Conservation (phyloP, 2,113 vertebrate species). For the Clarias gariepinus region DNA sequence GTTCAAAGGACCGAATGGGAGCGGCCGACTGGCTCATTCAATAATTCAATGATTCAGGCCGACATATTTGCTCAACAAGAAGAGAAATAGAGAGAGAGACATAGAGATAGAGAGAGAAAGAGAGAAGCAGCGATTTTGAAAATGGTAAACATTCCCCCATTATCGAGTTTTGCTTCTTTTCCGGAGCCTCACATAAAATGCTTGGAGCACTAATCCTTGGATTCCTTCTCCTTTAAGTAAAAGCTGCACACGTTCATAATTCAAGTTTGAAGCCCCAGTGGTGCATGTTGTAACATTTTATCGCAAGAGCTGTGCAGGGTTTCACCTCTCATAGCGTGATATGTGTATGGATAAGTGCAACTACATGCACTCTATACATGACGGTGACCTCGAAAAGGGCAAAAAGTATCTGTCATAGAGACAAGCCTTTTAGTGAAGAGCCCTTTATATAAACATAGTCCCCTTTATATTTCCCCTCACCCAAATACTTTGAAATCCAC, state of each 20-base stretch:
- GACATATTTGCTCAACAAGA: slow-evolving; percentile 9
- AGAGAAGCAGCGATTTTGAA: slow-evolving; percentile 13
- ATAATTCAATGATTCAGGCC: slow-evolving; percentile 50
- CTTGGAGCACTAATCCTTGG: background rate
- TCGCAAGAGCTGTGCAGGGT: background rate
- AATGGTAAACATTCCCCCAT: background rate
- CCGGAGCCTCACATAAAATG: background rate
- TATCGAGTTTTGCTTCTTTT: background rate
- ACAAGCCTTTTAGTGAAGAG: slow-evolving; percentile 53
- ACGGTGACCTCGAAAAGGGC: slow-evolving; percentile 41
- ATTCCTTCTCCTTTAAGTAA: background rate
- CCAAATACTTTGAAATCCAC: slow-evolving; percentile 34
- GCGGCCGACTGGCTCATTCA: slow-evolving; percentile 44
- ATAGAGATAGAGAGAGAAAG: no score
- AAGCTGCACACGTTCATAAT: background rate
- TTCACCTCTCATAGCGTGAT: slow-evolving; percentile 10
- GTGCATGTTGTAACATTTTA: background rate
- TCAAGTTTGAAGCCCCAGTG: background rate
- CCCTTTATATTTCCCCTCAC: slow-evolving; percentile 44
- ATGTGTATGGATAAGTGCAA: slow-evolving; percentile 30
- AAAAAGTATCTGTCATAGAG: slow-evolving; percentile 50
- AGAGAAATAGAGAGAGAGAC: background rate
- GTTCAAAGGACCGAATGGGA: slow-evolving; percentile 48
- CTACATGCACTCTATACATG: slow-evolving; percentile 24
- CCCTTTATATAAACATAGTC: slow-evolving; percentile 52